These are phyloP conservation scores for Mythimna vitellina DNA, from an alignment of 2,888 invertebrate genomes.

Conservation along the genomic window DNA sequence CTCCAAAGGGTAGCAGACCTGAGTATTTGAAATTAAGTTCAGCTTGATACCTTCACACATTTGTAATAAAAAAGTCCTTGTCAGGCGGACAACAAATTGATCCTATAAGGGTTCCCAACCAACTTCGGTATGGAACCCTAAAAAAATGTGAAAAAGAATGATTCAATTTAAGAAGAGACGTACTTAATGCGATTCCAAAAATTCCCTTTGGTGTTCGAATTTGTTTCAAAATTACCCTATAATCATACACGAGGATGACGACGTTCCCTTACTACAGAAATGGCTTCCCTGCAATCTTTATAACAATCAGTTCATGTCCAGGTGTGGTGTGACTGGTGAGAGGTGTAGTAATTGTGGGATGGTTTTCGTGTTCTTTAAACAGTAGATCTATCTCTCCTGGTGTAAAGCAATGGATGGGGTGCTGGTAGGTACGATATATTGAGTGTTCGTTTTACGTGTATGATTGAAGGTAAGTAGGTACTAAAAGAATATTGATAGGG, in stretches of 20 bases:
- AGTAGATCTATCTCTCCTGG: background rate
- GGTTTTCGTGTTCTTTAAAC: background rate
- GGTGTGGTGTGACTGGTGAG: background rate
- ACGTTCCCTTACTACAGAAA: slow-evolving; percentile 18
- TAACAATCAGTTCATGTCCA: background rate
- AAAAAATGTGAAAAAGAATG: too few species aligned
- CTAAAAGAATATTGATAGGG: too few species aligned
- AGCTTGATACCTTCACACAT: too few species aligned
- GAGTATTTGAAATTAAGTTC: too few species aligned
- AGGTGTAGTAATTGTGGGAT: background rate
- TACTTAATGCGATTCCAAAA: slow-evolving; percentile 39
- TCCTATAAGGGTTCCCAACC: too few species aligned
- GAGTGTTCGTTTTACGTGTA: background rate
- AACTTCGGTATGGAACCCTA: too few species aligned
- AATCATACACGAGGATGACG: slow-evolving; percentile 29
- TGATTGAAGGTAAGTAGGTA: background rate
- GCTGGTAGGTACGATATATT: background rate
- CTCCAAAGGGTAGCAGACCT: too few species aligned
- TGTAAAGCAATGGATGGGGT: background rate
- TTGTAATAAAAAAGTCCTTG: too few species aligned
- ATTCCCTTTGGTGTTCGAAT: slow-evolving; percentile 26
- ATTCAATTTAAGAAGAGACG: background rate
- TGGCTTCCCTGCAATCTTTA: slow-evolving; percentile 3
- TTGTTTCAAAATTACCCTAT: slow-evolving; percentile 45
- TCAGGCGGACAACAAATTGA: too few species aligned